These are phyloP conservation scores for Drosophila kurseongensis DNA, from an alignment of 1,140 invertebrate species.

Conservation along the genomic window DNA sequence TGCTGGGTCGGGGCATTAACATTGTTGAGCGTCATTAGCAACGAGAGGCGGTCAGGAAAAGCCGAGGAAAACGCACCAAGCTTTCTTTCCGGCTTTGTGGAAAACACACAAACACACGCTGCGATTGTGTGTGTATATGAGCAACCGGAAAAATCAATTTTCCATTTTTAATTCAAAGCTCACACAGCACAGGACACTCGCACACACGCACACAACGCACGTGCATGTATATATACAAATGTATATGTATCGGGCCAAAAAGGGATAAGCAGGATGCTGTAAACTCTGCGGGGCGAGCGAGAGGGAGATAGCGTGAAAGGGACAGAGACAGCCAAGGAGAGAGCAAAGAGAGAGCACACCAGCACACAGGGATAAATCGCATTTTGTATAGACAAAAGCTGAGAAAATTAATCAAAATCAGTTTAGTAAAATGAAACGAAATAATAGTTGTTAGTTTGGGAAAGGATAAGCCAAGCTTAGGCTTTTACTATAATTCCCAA, in stretches of 20 bases:
- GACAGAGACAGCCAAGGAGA: constrained; percentile 9
- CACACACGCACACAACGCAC: constrained; percentile 24
- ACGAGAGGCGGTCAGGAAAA: constrained; percentile 33
- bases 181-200: constrained; percentile 46
- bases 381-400: constrained; percentile 63
- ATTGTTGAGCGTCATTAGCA: constrained; percentile 81
- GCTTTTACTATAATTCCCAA: neutral
- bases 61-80: constrained; percentile 28
- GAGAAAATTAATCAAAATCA: constrained; percentile 48
- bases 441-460: neutral
- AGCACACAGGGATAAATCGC: constrained; percentile 19
- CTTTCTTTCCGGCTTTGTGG: constrained; percentile 65
- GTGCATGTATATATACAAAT: constrained; percentile 17
- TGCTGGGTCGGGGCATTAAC: constrained; percentile 94
- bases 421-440: constrained; percentile 7
- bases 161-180: constrained; percentile 84
- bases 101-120: constrained; percentile 16
- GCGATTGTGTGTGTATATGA: constrained; percentile 54
- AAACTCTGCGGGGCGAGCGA: constrained; percentile 52
- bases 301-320: constrained; percentile 5
- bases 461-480: too few relatives aligned
- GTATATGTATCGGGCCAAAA: constrained; percentile 51
- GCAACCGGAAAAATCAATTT: constrained; percentile 84
- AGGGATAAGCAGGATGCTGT: constrained; percentile 80
- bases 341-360: constrained; percentile 9